Evolutionary conservation across 2,113 vertebrate genomes (phyloP).

Genomic region (Mustela lutreola): DNA sequence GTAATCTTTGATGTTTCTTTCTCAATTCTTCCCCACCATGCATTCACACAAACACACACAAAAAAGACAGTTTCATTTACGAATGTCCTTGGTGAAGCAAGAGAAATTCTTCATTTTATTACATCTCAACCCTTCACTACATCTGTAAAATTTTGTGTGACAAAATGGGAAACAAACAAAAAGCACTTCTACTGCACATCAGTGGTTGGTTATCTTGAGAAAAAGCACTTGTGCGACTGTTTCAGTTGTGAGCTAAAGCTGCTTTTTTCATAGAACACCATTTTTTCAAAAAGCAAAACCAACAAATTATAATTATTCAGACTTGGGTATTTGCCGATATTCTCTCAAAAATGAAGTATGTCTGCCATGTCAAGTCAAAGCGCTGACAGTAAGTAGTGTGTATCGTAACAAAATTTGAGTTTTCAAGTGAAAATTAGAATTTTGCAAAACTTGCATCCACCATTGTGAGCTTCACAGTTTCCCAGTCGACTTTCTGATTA

Average conservation of each 20-base stretch:
- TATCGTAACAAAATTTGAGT: conserved; percentile 58
- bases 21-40: not conserved
- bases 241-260: conserved; percentile 40
- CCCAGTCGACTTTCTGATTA: not conserved
- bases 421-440: conserved; percentile 62
- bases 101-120: conserved; percentile 42
- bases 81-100: conserved; percentile 51
- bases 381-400: not conserved
- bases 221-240: not conserved
- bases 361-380: not conserved
- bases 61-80: not conserved
- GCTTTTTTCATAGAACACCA: not conserved
- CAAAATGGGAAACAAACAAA: not conserved
- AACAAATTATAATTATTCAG: conserved; percentile 44
- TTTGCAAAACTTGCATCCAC: conserved; percentile 60
- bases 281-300: conserved; percentile 63
- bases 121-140: not conserved
- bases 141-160: not conserved
- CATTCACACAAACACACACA: not conserved
- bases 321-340: conserved; percentile 30
- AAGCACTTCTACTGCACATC: not conserved
- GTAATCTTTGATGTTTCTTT: not conserved
- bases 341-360: conserved; percentile 59
- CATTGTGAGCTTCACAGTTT: conserved; percentile 45
- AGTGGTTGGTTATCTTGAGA: not conserved